Base-by-base conservation (phyloP, 2,888 invertebrate species). In the Drosophila villosipedis region DNA sequence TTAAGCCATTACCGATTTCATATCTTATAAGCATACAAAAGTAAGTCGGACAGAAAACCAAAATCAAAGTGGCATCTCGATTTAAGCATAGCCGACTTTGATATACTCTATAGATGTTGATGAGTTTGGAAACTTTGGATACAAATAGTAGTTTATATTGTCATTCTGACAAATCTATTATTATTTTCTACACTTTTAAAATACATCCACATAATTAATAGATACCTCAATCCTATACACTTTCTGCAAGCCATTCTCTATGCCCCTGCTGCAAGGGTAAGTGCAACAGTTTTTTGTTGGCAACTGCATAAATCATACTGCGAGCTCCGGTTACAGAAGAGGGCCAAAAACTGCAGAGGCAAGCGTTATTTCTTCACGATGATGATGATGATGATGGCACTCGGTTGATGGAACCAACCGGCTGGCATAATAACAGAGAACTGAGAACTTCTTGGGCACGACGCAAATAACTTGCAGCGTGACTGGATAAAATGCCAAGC, bases 381-480 rank as follows among this genome's bases (percentile, higher is more conserved):
- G 54, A 54, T 16, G 35, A 53, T 16, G 35, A 53, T 54, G 55
- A 73, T 68, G 59, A 67, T 63, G 77, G 55, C 66, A 63, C 59
- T 73, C 47, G 16, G 83, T 71, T 89, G 89, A 85, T 88, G 72
- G 75, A 83, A 88, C 83, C 83, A 87, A 87, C 87, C 84, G 89
- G 87, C 84, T 84, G 89, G 87, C 84, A 89, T 84, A 84, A 84
- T 84, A 86, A 86, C 89, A 82, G 84, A 87, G 89, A 72, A 65
- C 64, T 49, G 57, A 73, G 77, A 60, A 66, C 57, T 69, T 77
- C 73, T 81, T 64, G 64, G 67, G 73, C 79, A 79, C 79, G 79
- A 79, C 88, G 85, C 88, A 88, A 90, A 88, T 84, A 90, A 83
- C 90, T 88, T 83, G 89, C 90, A 89, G 75, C 85, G 90, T 86